phyloP scores from a whole-genome alignment of 1,140 invertebrate genomes.

The Wiebesia pumilae region DNA sequence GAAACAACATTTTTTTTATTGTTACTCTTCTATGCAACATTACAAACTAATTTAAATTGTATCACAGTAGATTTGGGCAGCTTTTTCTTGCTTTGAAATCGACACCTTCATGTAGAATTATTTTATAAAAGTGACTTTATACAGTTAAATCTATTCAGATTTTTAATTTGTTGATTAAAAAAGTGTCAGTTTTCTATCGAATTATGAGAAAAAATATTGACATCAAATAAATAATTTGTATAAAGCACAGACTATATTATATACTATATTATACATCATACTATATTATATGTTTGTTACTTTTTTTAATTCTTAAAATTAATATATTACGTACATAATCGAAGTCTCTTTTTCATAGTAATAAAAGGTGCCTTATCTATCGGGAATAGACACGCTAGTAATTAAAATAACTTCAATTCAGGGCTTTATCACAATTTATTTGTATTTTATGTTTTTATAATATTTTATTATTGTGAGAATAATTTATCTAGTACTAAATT shows the following conservation, averaged over 20 bases:
- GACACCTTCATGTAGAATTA: conserved; percentile 11
- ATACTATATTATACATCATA: too few species aligned
- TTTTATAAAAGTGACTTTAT: conserved; percentile 19
- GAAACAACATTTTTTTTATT: conserved; percentile 5
- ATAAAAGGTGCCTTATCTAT: conserved; percentile 35
- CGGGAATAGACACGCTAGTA: conserved; percentile 12
- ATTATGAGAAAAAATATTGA: conserved; percentile 19
- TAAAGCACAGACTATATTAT: too few species aligned
- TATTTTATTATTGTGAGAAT: conserved; percentile 17
- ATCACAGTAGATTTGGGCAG: neutral
- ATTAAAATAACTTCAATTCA: conserved; percentile 30
- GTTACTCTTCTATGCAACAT: conserved; percentile 17
- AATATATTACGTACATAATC: neutral
- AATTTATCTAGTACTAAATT: conserved; percentile 18
- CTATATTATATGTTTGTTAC: conserved; percentile 24
- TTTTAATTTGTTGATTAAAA: conserved; percentile 4
- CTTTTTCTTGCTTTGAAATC: conserved; percentile 43
- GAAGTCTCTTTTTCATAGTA: conserved; percentile 38
- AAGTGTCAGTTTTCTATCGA: neutral
- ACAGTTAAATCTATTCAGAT: neutral
- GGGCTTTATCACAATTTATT: neutral
- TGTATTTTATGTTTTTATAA: conserved; percentile 14
- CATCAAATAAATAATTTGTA: neutral
- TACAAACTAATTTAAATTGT: conserved; percentile 15
- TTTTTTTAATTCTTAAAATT: conserved; percentile 28